phyloP scores from a whole-genome alignment of 2,113 vertebrate genomes.

The Lonchura striata region DNA sequence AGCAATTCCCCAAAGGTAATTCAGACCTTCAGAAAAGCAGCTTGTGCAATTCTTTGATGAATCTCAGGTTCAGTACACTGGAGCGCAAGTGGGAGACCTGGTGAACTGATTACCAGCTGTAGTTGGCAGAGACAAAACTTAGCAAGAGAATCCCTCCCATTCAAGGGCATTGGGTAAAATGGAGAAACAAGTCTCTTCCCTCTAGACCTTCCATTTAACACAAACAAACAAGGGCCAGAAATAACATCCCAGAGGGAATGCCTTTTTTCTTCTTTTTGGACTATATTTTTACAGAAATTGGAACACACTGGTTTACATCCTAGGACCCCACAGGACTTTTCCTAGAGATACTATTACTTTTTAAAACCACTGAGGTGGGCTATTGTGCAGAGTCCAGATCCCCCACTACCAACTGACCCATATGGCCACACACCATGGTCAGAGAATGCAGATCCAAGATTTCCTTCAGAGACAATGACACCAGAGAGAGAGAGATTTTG shows the following conservation, averaged over 20 bases:
- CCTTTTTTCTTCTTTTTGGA: not conserved
- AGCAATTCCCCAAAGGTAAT: not conserved
- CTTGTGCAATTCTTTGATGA: not conserved
- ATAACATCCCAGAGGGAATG: not conserved
- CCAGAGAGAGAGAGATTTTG: not conserved
- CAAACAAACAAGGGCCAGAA: not conserved
- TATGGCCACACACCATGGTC: too few relatives aligned
- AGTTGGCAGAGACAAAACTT: not conserved
- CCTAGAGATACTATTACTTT: not conserved
- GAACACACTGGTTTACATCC: not conserved
- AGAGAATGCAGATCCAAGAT: not conserved
- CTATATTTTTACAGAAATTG: not conserved
- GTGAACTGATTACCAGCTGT: not conserved
- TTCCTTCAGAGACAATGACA: not conserved
- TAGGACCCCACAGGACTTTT: not conserved
- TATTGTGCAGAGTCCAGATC: not conserved
- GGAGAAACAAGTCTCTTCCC: not conserved
- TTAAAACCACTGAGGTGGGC: not conserved
- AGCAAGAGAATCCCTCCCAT: not conserved
- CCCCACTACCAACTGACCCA: not conserved
- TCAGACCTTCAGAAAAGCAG: not conserved
- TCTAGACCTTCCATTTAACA: not conserved
- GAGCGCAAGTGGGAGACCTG: not conserved
- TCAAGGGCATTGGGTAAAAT: not conserved
- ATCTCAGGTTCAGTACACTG: not conserved